phyloP scores from a whole-genome alignment of 2,888 invertebrate species.

The Pegoplata infirma region DNA sequence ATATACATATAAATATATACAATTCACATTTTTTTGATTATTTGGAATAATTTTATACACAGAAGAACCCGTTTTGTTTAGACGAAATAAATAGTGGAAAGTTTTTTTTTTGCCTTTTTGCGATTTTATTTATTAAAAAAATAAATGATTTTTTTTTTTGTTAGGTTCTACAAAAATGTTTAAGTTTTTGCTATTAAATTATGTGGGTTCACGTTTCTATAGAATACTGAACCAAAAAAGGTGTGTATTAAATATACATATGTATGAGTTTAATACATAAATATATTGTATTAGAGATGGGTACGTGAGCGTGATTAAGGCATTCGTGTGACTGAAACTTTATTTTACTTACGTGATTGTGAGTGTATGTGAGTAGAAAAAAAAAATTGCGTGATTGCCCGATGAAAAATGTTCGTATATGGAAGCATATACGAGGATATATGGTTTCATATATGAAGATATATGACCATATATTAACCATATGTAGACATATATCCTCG shows the following conservation, averaged over 20 bases:
- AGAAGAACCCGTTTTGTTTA: background rate
- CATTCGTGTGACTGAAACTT: too few relatives aligned
- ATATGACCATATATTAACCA: too few relatives aligned
- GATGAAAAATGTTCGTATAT: too few relatives aligned
- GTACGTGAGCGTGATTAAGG: too few relatives aligned
- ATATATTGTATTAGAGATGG: too few relatives aligned
- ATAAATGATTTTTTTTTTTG: background rate
- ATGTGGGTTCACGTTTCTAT: background rate
- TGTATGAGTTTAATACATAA: background rate
- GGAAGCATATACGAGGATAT: too few relatives aligned
- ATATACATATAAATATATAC: background rate
- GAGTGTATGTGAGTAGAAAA: too few relatives aligned
- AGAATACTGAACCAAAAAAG: background rate
- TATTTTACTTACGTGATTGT: too few relatives aligned
- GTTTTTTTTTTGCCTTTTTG: background rate
- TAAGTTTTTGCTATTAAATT: conserved; percentile 5
- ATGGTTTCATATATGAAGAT: too few relatives aligned
- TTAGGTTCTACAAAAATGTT: too few relatives aligned
- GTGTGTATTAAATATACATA: background rate
- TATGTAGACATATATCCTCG: too few relatives aligned
- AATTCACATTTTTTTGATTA: conserved; percentile 13
- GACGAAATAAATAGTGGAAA: background rate
- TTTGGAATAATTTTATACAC: background rate
- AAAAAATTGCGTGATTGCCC: too few relatives aligned
- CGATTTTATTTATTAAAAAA: background rate